Percentiles rank a stretch among this genome's conserved stretches.
These are phyloP conservation scores for Megalurothrips usitatus DNA, from an alignment of 2,888 invertebrate species.

Conservation along the genomic window DNA sequence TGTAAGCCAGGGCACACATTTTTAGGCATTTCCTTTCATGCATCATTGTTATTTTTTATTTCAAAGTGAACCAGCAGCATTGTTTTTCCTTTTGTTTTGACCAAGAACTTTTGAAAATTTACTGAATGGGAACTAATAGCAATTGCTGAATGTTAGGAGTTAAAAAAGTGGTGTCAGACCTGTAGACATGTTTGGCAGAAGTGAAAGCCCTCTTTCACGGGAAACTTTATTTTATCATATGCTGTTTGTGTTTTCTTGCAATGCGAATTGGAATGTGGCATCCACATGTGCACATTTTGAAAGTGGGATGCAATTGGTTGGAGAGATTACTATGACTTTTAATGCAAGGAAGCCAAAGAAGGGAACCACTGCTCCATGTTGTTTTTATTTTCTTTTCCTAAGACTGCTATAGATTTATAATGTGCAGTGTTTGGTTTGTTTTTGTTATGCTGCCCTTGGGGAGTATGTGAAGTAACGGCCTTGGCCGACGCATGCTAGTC, in stretches of 20 bases:
- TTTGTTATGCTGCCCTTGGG: slow-evolving; percentile 26
- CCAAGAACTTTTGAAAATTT: slow-evolving; percentile 21
- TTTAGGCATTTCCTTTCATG: slow-evolving; percentile 25
- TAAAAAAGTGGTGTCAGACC: slow-evolving; percentile 7
- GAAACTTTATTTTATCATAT: slow-evolving; percentile 17
- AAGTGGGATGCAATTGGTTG: neutral
- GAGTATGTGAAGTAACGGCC: slow-evolving; percentile 26
- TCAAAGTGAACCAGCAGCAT: slow-evolving; percentile 23
- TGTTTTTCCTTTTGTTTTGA: neutral
- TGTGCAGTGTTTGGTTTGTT: slow-evolving; percentile 26
- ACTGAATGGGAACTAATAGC: neutral
- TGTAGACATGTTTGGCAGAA: slow-evolving; percentile 17
- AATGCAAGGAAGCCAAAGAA: slow-evolving; percentile 22
- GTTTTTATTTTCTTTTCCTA: slow-evolving; percentile 27
- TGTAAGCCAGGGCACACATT: neutral
- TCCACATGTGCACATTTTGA: neutral
- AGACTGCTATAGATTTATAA: slow-evolving; percentile 27
- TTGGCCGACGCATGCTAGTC: slow-evolving; percentile 23
- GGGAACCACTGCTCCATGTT: slow-evolving; percentile 21
- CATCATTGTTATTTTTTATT: slow-evolving; percentile 21
- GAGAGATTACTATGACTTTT: slow-evolving; percentile 18
- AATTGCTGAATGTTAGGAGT: slow-evolving; percentile 18
- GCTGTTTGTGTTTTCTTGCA: slow-evolving; percentile 24
- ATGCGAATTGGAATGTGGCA: neutral
- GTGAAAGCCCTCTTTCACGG: neutral